Percentiles rank a stretch among this genome's conserved stretches.
These are phyloP conservation scores for Saxidomus purpurata DNA, from an alignment of 1,140 invertebrate genomes.

Conservation along the genomic window DNA sequence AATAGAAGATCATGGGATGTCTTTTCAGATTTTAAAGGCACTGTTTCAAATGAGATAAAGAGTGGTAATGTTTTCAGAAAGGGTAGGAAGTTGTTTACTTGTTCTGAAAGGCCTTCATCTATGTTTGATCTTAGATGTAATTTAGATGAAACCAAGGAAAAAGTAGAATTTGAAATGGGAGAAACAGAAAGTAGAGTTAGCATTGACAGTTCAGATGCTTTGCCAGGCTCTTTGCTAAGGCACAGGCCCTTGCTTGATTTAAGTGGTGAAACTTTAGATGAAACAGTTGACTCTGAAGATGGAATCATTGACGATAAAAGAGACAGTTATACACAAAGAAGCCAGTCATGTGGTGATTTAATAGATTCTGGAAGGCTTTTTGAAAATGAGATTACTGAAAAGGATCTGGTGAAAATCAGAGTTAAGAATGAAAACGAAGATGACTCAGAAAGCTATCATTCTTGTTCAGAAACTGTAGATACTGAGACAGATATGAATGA, in stretches of 20 bases:
- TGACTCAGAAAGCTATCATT: conserved; percentile 24
- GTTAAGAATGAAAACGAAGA: conserved; percentile 2
- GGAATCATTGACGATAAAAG: conserved; percentile 11
- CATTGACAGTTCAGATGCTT: not conserved
- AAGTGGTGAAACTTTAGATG: conserved; percentile 58
- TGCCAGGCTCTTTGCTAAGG: conserved; percentile 34
- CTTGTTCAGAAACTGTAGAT: conserved; percentile 2
- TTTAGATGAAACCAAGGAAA: not conserved
- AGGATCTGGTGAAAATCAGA: not conserved
- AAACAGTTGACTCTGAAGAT: conserved; percentile 29
- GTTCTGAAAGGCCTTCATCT: not conserved
- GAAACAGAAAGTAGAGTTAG: not conserved
- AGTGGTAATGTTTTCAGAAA: not conserved
- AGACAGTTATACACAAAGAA: not conserved
- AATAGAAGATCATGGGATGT: conserved; percentile 11
- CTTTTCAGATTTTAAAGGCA: not conserved
- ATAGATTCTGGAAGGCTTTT: conserved; percentile 32
- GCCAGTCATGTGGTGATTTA: conserved; percentile 51
- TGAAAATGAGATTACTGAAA: not conserved
- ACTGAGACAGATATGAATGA: not conserved
- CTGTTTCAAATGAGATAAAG: not conserved
- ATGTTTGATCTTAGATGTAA: conserved; percentile 46
- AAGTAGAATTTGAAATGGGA: not conserved
- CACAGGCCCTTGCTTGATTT: conserved; percentile 58
- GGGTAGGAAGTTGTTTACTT: not conserved